Conservation (phyloP, 2,888 invertebrate genomes). For the Miltochrista miniata region DNA sequence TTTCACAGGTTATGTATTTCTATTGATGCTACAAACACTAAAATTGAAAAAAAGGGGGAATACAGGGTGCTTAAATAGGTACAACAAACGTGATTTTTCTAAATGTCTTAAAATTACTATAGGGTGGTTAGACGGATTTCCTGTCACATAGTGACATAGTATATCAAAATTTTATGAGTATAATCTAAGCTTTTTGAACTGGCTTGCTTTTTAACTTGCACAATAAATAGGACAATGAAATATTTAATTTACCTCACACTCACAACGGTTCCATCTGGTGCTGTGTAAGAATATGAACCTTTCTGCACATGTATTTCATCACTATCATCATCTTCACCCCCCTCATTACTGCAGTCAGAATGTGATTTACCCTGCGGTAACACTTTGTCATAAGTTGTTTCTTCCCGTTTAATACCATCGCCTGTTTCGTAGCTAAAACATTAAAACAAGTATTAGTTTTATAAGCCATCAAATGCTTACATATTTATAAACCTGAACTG, state of each 20-base stretch:
- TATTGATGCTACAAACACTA: too few relatives aligned
- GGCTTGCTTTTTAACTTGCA: too few relatives aligned
- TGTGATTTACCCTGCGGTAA: slow-evolving; percentile 71
- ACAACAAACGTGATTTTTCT: too few relatives aligned
- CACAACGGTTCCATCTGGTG: slow-evolving; percentile 87
- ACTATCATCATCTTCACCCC: slow-evolving; percentile 83
- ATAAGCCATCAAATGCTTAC: neutral
- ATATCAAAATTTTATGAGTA: too few relatives aligned
- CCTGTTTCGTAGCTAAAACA: slow-evolving; percentile 88
- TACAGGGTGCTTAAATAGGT: too few relatives aligned
- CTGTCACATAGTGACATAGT: too few relatives aligned
- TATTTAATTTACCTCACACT: slow-evolving; percentile 74
- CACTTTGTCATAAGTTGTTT: slow-evolving; percentile 87
- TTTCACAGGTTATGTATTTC: too few relatives aligned
- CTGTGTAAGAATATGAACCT: slow-evolving; percentile 88
- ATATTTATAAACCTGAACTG: too few relatives aligned
- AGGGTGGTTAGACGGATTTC: too few relatives aligned
- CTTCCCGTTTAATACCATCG: slow-evolving; percentile 90
- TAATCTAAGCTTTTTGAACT: too few relatives aligned
- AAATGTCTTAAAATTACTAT: too few relatives aligned
- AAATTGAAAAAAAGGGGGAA: too few relatives aligned
- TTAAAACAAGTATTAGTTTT: neutral
- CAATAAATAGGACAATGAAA: neutral
- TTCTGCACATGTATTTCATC: slow-evolving; percentile 84
- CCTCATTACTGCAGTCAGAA: slow-evolving; percentile 65